Evolutionary conservation across 2,888 invertebrate genomes (phyloP), one percentile per base, ranked within the genome.

Genomic region (Icerya purchasi): DNA sequence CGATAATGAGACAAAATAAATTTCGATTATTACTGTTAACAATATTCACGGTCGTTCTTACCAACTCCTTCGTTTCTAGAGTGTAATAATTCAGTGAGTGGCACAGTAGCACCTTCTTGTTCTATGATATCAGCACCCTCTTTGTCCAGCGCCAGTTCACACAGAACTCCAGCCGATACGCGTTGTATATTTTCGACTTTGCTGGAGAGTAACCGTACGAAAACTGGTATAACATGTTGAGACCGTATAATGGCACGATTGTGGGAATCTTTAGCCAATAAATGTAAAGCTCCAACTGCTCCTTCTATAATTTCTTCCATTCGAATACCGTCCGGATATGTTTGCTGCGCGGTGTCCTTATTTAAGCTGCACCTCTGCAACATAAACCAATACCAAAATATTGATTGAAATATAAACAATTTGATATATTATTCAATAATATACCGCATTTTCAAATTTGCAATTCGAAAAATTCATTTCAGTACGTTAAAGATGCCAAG

Each of bases 291-390:
- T 1, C 96, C 97, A 3, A 97, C 93, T 0, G 94, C 92, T 23
- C 94, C 94, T 72, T 98, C 98, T 19, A 98, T 92, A 64, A 98
- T 94, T 74, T 98, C 97, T 70, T 97, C 94, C 96, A 97, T 96
- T 53, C 94, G 83, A 3, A 98, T 96, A 19, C 97, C 97, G 72
- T 96, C 92, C 0, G 90, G 87, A 72, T 90, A 91, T 1, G 60
- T 60, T 8, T 53, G 61, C 23, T 62, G 63, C 24, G 59, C 60
- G 20, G 61, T 61, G 14, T 64, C 67, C 62, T 67, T 62, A 10
- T 87, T 84, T 24, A 85, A 83, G 8, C 87, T 86, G 0, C 85
- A 82, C 67, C 89, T 81, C 78, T 83, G 77, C 80, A 72, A 58
- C 5, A 36, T n/a, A n/a, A n/a, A n/a, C n/a, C n/a, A n/a, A n/a